Evolutionary conservation across 2,797 vertebrate genomes (phyloP).

Genomic region (Scolopax rusticola): DNA sequence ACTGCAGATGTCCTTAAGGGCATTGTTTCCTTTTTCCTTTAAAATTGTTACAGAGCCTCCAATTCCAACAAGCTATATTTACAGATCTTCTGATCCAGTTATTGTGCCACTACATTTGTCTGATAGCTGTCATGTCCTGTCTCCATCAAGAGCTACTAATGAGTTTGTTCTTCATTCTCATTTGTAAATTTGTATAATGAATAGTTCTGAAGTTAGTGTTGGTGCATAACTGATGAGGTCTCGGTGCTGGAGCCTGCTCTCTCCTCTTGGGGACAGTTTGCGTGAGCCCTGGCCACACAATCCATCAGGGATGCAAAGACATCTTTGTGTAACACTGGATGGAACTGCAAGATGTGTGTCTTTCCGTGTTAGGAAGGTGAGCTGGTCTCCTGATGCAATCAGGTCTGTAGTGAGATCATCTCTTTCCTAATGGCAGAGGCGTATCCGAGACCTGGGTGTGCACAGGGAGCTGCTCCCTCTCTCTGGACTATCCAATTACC

Average conservation of each 20-base stretch:
- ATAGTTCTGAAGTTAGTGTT: background rate
- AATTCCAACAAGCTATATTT: background rate
- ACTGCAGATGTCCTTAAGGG: background rate
- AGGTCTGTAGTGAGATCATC: background rate
- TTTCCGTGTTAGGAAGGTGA: rapidly evolving
- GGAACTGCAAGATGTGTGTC: background rate
- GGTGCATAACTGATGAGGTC: background rate
- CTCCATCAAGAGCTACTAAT: background rate
- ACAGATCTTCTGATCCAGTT: background rate
- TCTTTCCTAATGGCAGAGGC: rapidly evolving
- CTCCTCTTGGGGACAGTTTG: background rate
- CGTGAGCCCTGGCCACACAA: background rate
- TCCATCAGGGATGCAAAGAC: background rate
- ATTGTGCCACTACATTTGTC: rapidly evolving
- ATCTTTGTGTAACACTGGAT: background rate
- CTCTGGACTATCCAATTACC: background rate
- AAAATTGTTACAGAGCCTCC: background rate
- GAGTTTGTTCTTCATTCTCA: background rate
- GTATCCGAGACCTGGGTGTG: background rate
- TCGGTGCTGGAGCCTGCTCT: background rate
- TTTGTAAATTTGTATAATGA: background rate
- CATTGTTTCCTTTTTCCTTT: background rate
- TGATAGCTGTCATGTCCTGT: background rate
- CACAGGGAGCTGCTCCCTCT: background rate
- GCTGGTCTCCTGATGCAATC: background rate